These are phyloP conservation scores for Aplysia californica DNA, from an alignment of 1,140 invertebrate species.

Conservation along the genomic window DNA sequence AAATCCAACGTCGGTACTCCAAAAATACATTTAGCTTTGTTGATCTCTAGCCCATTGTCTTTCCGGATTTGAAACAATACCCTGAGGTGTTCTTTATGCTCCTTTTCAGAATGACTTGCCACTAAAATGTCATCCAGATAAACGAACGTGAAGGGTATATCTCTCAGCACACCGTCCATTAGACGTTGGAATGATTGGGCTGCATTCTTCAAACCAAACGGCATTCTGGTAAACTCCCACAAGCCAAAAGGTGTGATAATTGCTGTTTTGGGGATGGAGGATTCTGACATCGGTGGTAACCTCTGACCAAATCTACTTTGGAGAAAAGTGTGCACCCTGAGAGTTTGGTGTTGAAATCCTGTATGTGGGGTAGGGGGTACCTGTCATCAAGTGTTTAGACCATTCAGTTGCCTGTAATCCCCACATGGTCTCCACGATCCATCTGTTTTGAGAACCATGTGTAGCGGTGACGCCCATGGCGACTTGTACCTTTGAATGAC, in stretches of 20 bases:
- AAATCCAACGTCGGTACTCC: background rate
- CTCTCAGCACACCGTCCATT: background rate
- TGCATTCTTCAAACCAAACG: constrained; percentile 1
- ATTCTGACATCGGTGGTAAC: too few species aligned
- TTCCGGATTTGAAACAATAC: too few species aligned
- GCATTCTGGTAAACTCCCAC: background rate
- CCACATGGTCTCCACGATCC: constrained; percentile 64
- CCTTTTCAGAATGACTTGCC: too few species aligned
- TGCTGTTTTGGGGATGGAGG: too few species aligned
- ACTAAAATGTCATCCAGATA: background rate
- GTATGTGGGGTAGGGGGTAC: constrained; percentile 12
- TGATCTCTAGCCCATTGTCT: too few species aligned
- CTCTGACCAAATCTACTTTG: background rate
- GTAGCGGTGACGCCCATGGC: constrained; percentile 66
- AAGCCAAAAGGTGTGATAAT: constrained; percentile 1
- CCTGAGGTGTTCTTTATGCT: too few species aligned
- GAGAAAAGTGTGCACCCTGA: background rate
- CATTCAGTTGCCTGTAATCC: constrained; percentile 69
- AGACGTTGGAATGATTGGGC: constrained; percentile 5
- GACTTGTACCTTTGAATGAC: constrained; percentile 26
- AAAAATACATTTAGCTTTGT: background rate
- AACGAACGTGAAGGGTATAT: background rate
- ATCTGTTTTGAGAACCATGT: constrained; percentile 66
- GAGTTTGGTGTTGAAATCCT: constrained; percentile 16
- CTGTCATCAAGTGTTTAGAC: constrained; percentile 45